Conservation (phyloP, 2,797 vertebrate species). For the Cottoperca gobio region DNA sequence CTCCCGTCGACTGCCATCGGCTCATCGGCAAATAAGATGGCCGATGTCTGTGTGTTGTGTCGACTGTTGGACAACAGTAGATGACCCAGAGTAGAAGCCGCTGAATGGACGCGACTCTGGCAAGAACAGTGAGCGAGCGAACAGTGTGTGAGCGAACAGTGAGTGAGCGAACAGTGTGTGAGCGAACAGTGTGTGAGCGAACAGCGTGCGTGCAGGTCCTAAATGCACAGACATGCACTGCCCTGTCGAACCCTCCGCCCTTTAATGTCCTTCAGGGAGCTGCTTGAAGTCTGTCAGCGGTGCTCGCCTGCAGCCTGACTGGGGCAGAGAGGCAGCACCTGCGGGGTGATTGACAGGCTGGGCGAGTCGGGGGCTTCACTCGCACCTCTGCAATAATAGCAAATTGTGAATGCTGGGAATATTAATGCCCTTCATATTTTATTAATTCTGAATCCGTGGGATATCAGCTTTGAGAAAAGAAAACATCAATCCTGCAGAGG, state of each 20-base stretch:
- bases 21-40: too few species aligned
- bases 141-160: too few species aligned
- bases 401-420: conserved; percentile 76
- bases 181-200: too few species aligned
- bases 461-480: conserved; percentile 81
- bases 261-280: conserved; percentile 70
- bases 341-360: conserved; percentile 76
- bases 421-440: conserved; percentile 87
- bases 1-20: too few species aligned
- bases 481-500: conserved; percentile 81
- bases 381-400: conserved; percentile 74
- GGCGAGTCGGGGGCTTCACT: conserved; percentile 51
- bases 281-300: conserved; percentile 74
- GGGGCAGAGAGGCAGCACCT: conserved; percentile 64
- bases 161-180: too few species aligned
- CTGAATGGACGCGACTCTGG: too few species aligned
- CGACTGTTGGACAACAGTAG: too few species aligned
- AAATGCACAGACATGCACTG: conserved; percentile 43
- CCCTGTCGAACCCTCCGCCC: conserved; percentile 64
- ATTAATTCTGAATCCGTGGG: conserved; percentile 82
- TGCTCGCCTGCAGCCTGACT: conserved; percentile 68
- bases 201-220: too few species aligned
- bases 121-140: too few species aligned
- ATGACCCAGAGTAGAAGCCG: too few species aligned
- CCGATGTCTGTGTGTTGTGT: too few species aligned